Evolutionary conservation across 2,888 invertebrate species (phyloP), one percentile per base, ranked within the genome.

Genomic region (Rhamphomyia laevipes): DNA sequence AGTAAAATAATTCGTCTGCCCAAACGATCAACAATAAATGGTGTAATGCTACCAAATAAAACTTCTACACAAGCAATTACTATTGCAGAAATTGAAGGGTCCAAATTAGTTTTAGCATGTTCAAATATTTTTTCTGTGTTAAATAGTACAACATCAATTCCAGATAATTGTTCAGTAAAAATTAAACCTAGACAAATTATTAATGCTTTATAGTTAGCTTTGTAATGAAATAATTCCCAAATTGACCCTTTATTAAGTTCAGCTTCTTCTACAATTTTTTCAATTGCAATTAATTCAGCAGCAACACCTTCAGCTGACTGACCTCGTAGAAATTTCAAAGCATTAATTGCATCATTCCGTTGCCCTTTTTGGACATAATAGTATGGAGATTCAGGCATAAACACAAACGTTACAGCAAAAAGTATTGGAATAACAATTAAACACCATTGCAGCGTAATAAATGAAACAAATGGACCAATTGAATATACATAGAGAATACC

Each of bases 311-410:
- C 71, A 1, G 69, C 63, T 1, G 77, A 74, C 52, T 75, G 75
- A 0, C 82, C 78, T 1, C 91, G 76, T 13, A 92, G 72, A 56
- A 74, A 80, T 35, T 77, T 71, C 53, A 92, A 66, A 5, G 85
- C 72, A 1, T 71, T 65, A 0, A 79, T 68, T 0, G 91, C 91
- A 1, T 81, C 77, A 12, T 55, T 52, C 51, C 66, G 67, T 18
- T 63, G 64, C 1, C 80, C 77, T 66, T 79, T 76, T 21, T 71
- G 68, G 1, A 86, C 67, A 37, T 80, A 72, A 59, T 78, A 85
- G 51, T 83, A 78, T 0, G 93, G 92, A 1, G 86, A 83, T 62
- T 93, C 93, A 0, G 90, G 89, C 75, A 88, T 82, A 55, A 81
- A 78, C 59, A 81, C 74, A 65, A 84, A 80, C 1, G 74, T 61